A percentile compares a stretch with the other conserved stretches of the same genome.
These are phyloP conservation scores for Tinea pellionella DNA, from an alignment of 2,888 invertebrate genomes.

Conservation along the genomic window DNA sequence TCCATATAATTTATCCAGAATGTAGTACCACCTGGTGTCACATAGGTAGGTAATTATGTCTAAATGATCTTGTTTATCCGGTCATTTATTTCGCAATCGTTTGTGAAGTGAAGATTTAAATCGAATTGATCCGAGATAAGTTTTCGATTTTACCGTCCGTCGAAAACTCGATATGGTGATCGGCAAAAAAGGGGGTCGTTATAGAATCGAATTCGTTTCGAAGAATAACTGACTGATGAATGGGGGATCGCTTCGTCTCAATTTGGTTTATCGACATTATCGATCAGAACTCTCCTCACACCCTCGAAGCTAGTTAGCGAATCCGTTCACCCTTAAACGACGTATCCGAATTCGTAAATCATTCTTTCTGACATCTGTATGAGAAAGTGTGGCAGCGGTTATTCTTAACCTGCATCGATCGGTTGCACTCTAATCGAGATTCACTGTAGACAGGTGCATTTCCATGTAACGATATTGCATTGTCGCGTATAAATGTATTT, in stretches of 20 bases:
- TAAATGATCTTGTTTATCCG: background rate
- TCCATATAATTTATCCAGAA: too few relatives aligned
- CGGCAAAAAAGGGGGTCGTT: slow-evolving; percentile 49
- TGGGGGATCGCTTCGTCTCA: slow-evolving; percentile 58
- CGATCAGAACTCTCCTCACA: slow-evolving; percentile 34
- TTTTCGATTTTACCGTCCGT: slow-evolving; percentile 25
- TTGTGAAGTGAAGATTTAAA: background rate
- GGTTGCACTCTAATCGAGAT: background rate
- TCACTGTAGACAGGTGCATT: slow-evolving; percentile 6
- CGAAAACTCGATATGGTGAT: slow-evolving; percentile 34
- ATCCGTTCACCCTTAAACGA: slow-evolving; percentile 31
- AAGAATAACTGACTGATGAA: slow-evolving; percentile 62
- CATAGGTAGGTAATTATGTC: background rate
- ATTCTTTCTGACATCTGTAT: slow-evolving; percentile 54
- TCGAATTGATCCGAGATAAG: slow-evolving; percentile 22
- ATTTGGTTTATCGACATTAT: slow-evolving; percentile 52
- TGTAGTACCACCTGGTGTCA: background rate
- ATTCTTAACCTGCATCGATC: background rate
- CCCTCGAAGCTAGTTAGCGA: slow-evolving; percentile 57
- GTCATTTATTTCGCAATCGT: background rate
- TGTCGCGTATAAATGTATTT: slow-evolving; percentile 12
- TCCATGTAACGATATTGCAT: slow-evolving; percentile 1
- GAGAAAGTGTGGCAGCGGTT: slow-evolving; percentile 20
- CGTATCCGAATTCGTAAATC: slow-evolving; percentile 42
- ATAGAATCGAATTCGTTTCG: slow-evolving; percentile 30